These are phyloP conservation scores for Ceratina japonica DNA, from an alignment of 1,140 invertebrate genomes.

Conservation along the genomic window DNA sequence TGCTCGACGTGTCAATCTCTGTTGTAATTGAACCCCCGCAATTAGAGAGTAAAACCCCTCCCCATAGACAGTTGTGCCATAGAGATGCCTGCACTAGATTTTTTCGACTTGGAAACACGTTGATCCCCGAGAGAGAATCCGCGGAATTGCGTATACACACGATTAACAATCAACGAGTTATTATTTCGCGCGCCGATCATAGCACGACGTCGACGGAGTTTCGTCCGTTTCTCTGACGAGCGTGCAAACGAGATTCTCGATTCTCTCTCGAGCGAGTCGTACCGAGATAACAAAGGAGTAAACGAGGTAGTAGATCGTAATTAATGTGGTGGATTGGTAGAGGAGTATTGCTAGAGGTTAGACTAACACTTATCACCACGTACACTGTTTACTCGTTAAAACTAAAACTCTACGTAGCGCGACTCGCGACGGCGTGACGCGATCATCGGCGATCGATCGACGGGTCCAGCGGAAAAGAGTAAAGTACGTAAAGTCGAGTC, in stretches of 20 bases:
- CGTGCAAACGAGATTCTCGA: neutral
- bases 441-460: neutral
- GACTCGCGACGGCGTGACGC: too few species aligned
- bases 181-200: neutral
- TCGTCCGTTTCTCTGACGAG: too few species aligned
- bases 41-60: constrained; percentile 44
- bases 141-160: too few species aligned
- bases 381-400: constrained; percentile 13
- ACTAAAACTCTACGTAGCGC: too few species aligned
- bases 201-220: neutral
- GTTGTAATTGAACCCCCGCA: constrained; percentile 57
- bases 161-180: constrained; percentile 18
- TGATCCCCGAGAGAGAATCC: constrained; percentile 31
- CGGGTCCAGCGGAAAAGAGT: neutral
- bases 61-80: constrained; percentile 53
- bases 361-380: constrained; percentile 9
- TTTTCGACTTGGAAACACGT: constrained; percentile 27
- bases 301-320: constrained; percentile 35
- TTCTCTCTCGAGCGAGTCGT: constrained; percentile 33
- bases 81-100: constrained; percentile 60
- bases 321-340: constrained; percentile 49
- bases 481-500: neutral
- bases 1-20: constrained; percentile 69
- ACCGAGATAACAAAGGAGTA: constrained; percentile 15
- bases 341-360: constrained; percentile 45